A percentile compares a stretch with the other conserved stretches of the same genome.
These are phyloP conservation scores for Nymphalis c-album DNA, from an alignment of 2,888 invertebrate genomes.

Conservation along the genomic window DNA sequence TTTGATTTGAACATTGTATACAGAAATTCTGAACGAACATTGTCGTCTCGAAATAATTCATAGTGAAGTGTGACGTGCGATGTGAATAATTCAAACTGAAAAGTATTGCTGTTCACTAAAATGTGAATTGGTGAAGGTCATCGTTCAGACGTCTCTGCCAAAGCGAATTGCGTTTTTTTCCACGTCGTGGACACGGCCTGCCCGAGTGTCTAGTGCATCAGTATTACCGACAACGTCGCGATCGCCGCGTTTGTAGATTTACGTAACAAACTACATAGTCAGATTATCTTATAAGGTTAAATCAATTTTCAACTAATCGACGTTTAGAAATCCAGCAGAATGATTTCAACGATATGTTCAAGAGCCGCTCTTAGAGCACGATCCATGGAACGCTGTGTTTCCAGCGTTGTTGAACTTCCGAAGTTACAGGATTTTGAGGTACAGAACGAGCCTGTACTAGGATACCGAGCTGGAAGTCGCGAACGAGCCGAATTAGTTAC, in stretches of 20 bases:
- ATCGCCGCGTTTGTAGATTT: conserved; percentile 41
- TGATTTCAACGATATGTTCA: conserved; percentile 48
- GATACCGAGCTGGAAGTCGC: conserved; percentile 90
- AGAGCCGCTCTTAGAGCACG: conserved; percentile 83
- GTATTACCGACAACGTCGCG: conserved; percentile 37
- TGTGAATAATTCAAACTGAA: conserved; percentile 11
- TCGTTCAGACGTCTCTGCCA: conserved; percentile 36
- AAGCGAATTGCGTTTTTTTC: conserved; percentile 46
- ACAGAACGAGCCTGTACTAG: conserved; percentile 89
- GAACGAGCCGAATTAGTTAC: conserved; percentile 88
- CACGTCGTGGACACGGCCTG: conserved; percentile 36
- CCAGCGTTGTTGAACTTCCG: conserved; percentile 84
- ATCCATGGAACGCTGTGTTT: conserved; percentile 68
- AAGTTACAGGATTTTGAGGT: conserved; percentile 85
- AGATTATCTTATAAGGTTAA: conserved; percentile 16
- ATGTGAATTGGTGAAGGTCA: conserved; percentile 66
- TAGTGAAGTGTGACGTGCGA: conserved; percentile 1
- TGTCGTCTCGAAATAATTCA: conserved; percentile 1
- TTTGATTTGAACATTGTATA: not conserved
- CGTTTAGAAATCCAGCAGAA: conserved; percentile 25
- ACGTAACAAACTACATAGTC: conserved; percentile 47
- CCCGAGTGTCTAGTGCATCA: conserved; percentile 20
- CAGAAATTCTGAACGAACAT: not conserved
- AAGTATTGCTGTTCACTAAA: conserved; percentile 65
- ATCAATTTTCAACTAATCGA: conserved; percentile 7